These are phyloP conservation scores for Xestia rhomboidea DNA, from an alignment of 2,888 invertebrate species.

Conservation along the genomic window DNA sequence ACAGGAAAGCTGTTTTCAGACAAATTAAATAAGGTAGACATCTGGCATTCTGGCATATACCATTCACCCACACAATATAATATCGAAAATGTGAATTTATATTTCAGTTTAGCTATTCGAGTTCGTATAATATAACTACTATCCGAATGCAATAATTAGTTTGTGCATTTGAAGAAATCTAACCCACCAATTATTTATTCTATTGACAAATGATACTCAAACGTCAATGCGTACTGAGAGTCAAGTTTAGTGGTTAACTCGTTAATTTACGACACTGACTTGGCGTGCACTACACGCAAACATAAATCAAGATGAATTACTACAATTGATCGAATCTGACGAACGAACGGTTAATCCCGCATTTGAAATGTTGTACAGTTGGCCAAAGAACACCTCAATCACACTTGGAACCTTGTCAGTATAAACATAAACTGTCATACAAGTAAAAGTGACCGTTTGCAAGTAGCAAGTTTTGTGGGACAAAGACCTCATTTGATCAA, in stretches of 20 bases:
- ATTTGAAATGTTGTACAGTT: slow-evolving; percentile 78
- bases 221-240: slow-evolving; percentile 60
- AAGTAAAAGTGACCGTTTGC: neutral
- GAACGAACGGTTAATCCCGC: slow-evolving; percentile 80
- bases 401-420: neutral
- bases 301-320: slow-evolving; percentile 88
- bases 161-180: slow-evolving; percentile 11
- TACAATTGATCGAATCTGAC: slow-evolving; percentile 84
- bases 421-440: neutral
- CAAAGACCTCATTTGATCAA: neutral
- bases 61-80: neutral
- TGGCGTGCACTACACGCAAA: slow-evolving; percentile 80
- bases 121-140: neutral
- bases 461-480: neutral
- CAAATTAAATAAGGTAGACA: neutral
- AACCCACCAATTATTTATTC: slow-evolving; percentile 47
- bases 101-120: neutral
- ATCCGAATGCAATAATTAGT: neutral
- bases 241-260: slow-evolving; percentile 77
- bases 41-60: neutral
- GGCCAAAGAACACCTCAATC: neutral
- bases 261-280: slow-evolving; percentile 85
- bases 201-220: slow-evolving; percentile 54
- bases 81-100: neutral
- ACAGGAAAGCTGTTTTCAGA: no score